Base-by-base conservation (phyloP, 1,140 invertebrate genomes). In the Vanessa tameamea region DNA sequence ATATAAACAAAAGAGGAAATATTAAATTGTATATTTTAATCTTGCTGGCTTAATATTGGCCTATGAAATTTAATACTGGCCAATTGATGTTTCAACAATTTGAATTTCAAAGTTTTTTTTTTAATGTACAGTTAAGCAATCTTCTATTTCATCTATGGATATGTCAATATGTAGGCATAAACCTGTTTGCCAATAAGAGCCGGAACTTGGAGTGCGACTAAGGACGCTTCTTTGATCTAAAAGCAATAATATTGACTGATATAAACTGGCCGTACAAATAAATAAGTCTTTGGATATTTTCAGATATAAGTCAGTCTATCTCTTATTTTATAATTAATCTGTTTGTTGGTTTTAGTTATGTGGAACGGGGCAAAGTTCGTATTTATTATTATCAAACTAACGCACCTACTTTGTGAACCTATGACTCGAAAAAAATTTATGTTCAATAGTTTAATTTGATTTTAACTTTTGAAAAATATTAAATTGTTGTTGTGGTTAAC, bases 231-330 rank as follows among this genome's bases (percentile, higher is more conserved):
- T 89, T 90, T 90, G 88, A 90, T 86, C 79, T 82, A 66, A 61
- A 72, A 69, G 26, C 71, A 82, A 88, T 87, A 85, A 86, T 88
- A 87, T 90, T 87, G 82, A 84, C 69, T 69, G 76, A 81, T 78
- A 81, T 85, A 75, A 78, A 71, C 74, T 53, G 66, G 47, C 71
- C 61, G 70, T 78, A 87, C 80, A 86, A 86, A 86, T 81, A 85
- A 85, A 87, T 78, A 79, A 73, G 68, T 73, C 64, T 64, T 68
- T 61, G 55, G 71, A 76, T 78, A 83, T 83, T 73, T 81, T 69
- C 76, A 80, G 68, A 70, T 76, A 84, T 73, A 78, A 80, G 78
- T 78, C 66, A 73, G 77, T 72, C 80, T 78, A 59, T 80, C 77
- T 57, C 76, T 73, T 74, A 64, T 57, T 75, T 81, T 81, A 83